These are phyloP conservation scores for Amphipyra berbera DNA, from an alignment of 2,888 invertebrate species.

Conservation along the genomic window DNA sequence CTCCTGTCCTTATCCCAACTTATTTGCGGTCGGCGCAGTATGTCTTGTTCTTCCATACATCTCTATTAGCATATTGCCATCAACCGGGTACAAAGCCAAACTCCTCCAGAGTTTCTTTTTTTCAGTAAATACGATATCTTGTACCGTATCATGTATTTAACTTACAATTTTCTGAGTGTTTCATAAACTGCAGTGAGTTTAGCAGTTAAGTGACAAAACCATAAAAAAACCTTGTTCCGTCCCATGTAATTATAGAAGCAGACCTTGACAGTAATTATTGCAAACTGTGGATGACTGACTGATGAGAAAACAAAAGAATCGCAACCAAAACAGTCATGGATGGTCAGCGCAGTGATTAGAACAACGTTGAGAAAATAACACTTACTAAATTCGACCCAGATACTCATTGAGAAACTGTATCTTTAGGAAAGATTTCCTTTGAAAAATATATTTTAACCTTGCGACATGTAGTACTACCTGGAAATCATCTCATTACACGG, in stretches of 20 bases:
- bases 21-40: too few relatives aligned
- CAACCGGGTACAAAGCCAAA: too few relatives aligned
- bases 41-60: too few relatives aligned
- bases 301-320: conserved; percentile 43
- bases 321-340: conserved; percentile 47
- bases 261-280: conserved; percentile 36
- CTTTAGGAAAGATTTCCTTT: conserved; percentile 17
- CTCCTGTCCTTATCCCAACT: too few relatives aligned
- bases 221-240: neutral
- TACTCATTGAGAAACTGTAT: conserved; percentile 35
- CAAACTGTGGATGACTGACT: conserved; percentile 30
- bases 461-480: too few relatives aligned
- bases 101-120: too few relatives aligned
- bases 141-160: too few relatives aligned
- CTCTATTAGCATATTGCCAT: too few relatives aligned
- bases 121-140: too few relatives aligned
- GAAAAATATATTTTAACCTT: neutral
- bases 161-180: too few relatives aligned
- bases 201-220: neutral
- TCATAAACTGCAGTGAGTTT: too few relatives aligned
- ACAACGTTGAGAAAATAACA: conserved; percentile 50
- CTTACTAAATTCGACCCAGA: conserved; percentile 51
- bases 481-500: neutral
- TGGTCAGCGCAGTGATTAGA: conserved; percentile 47
- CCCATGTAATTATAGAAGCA: neutral